phyloP scores from a whole-genome alignment of 2,797 vertebrate species.

The Neosalanx taihuensis region DNA sequence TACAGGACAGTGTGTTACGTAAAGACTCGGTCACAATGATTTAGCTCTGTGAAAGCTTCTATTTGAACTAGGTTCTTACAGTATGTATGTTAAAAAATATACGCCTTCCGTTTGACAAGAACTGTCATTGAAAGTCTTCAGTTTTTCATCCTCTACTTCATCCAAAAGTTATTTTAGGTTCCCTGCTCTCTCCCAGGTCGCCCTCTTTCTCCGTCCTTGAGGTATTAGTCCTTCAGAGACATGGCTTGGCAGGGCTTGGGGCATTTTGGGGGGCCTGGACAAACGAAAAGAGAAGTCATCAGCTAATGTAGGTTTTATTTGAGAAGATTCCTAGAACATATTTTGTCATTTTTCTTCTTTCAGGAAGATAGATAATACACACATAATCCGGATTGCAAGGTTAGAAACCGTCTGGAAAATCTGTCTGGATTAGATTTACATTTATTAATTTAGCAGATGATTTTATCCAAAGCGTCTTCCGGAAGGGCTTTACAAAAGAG shows the following conservation, averaged over 20 bases:
- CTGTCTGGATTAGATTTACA: background rate
- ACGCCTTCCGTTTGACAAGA: no score
- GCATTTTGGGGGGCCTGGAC: slow-evolving; percentile 37
- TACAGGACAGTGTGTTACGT: background rate
- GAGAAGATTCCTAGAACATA: background rate
- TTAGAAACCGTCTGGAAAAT: slow-evolving; percentile 4
- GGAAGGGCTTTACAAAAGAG: no score
- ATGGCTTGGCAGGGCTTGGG: slow-evolving; percentile 25
- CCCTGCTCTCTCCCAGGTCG: slow-evolving; percentile 3
- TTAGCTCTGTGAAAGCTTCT: no score
- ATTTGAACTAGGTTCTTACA: no score
- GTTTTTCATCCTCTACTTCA: slow-evolving; percentile 18
- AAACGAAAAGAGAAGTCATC: slow-evolving; percentile 3
- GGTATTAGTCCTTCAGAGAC: slow-evolving; percentile 19
- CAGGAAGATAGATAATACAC: background rate
- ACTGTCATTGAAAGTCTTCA: background rate
- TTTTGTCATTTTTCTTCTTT: background rate
- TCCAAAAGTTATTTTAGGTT: slow-evolving; percentile 2
- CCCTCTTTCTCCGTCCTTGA: background rate
- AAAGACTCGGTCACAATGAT: no score
- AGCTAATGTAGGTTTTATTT: background rate
- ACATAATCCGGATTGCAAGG: slow-evolving; percentile 5
- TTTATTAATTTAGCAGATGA: no score
- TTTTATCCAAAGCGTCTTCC: no score
- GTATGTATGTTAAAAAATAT: no score